phyloP scores from a whole-genome alignment of 2,113 vertebrate genomes.

The Lipotes vexillifer region DNA sequence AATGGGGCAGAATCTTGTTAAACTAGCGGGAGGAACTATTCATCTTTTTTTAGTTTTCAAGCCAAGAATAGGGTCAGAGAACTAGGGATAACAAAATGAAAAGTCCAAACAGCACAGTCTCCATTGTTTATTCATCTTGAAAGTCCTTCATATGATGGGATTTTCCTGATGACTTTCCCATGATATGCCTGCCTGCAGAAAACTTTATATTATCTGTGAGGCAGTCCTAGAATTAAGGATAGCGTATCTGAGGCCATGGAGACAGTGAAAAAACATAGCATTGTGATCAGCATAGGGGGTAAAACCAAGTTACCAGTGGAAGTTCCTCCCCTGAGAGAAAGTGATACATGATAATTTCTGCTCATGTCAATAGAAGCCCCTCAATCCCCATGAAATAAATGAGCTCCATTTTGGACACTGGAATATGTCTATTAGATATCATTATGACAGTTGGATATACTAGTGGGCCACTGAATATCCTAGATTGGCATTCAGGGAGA shows the following conservation, averaged over 20 bases:
- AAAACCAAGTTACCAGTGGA: neutral
- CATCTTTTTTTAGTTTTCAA: neutral
- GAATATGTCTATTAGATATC: neutral
- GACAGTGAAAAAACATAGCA: neutral
- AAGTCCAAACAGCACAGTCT: neutral
- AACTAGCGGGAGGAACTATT: neutral
- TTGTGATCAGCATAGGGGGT: neutral
- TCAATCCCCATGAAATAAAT: neutral
- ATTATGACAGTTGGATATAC: neutral
- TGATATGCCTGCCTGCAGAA: neutral
- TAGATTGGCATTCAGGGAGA: neutral
- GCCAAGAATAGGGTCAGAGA: neutral
- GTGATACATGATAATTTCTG: neutral
- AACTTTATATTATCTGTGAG: neutral
- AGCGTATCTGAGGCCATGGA: neutral
- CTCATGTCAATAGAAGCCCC: neutral
- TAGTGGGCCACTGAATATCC: neutral
- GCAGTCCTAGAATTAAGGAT: neutral
- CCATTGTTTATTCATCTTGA: neutral
- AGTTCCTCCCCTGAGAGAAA: neutral
- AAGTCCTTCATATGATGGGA: neutral
- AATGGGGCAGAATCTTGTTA: neutral
- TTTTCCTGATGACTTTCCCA: neutral
- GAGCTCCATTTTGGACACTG: neutral
- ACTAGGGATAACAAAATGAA: neutral